A percentile compares a stretch with the other conserved stretches of the same genome.
Evolutionary conservation across 2,888 invertebrate species (phyloP).

Genomic region (Hypsopygia costalis): DNA sequence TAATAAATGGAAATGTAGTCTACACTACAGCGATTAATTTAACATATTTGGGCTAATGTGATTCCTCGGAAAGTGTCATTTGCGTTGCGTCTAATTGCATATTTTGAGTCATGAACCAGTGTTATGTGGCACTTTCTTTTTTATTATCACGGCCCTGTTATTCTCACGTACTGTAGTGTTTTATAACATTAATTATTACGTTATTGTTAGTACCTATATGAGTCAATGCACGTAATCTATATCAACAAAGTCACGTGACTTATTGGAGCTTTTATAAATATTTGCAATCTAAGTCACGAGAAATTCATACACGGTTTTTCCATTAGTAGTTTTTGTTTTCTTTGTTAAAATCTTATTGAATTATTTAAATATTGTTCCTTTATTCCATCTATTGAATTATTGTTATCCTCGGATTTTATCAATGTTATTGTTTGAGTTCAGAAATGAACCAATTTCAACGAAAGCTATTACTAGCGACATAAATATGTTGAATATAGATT

Average conservation of each 20-base stretch:
- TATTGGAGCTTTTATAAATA: constrained; percentile 6
- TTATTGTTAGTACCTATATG: constrained; percentile 5
- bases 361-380: no score
- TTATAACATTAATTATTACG: constrained; percentile 4
- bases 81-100: constrained; percentile 6
- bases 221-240: constrained; percentile 9
- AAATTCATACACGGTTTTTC: neutral
- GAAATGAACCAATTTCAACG: no score
- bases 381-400: no score
- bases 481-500: no score
- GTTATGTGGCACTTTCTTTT: neutral
- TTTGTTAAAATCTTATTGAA: neutral
- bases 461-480: no score
- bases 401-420: neutral
- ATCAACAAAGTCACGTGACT: constrained; percentile 6
- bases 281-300: neutral
- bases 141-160: neutral
- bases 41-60: constrained; percentile 9
- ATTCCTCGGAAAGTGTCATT: constrained; percentile 3
- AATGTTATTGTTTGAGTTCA: no score
- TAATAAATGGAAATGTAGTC: neutral
- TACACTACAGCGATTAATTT: neutral
- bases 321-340: no score
- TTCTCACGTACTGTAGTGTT: neutral
- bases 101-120: neutral